Conservation (phyloP, 1,140 invertebrate species). For the Trachymyrmex cornetzi region DNA sequence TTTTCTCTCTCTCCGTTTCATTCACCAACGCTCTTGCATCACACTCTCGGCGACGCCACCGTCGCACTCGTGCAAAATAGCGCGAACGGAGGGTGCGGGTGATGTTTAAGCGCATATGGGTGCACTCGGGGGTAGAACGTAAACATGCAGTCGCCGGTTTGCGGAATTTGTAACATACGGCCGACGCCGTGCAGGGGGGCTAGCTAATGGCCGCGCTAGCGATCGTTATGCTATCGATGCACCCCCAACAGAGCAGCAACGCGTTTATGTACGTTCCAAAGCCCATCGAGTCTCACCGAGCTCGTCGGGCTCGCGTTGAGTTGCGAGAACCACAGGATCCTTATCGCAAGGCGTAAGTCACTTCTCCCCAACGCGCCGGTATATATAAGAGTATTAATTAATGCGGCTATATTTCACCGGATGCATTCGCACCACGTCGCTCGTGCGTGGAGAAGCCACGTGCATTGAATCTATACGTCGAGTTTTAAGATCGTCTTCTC, state of each 20-base stretch:
- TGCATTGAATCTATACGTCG: slow-evolving; percentile 31
- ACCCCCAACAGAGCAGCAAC: neutral
- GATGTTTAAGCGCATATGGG: slow-evolving; percentile 59
- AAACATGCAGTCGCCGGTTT: slow-evolving; percentile 55
- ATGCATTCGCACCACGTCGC: slow-evolving; percentile 46
- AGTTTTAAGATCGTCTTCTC: neutral
- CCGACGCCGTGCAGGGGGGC: neutral
- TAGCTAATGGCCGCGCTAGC: slow-evolving; percentile 40
- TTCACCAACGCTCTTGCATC: neutral
- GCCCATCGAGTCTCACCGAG: neutral
- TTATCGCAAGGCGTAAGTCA: slow-evolving; percentile 19
- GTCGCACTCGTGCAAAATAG: neutral
- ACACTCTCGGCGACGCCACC: neutral
- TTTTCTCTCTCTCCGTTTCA: neutral
- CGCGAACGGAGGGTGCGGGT: neutral
- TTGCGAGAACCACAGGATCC: neutral
- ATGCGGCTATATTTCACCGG: slow-evolving; percentile 19
- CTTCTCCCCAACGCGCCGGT: neutral
- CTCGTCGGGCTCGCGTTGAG: neutral
- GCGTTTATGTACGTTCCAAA: slow-evolving; percentile 13
- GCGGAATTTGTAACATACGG: slow-evolving; percentile 62
- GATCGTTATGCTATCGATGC: slow-evolving; percentile 58
- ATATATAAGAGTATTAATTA: slow-evolving; percentile 54
- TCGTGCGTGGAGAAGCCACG: neutral
- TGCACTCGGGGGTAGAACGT: slow-evolving; percentile 28